Evolutionary conservation across 2,888 invertebrate genomes (phyloP), one percentile per base, ranked within the genome.

Genomic region (Leptopilina syphax): DNA sequence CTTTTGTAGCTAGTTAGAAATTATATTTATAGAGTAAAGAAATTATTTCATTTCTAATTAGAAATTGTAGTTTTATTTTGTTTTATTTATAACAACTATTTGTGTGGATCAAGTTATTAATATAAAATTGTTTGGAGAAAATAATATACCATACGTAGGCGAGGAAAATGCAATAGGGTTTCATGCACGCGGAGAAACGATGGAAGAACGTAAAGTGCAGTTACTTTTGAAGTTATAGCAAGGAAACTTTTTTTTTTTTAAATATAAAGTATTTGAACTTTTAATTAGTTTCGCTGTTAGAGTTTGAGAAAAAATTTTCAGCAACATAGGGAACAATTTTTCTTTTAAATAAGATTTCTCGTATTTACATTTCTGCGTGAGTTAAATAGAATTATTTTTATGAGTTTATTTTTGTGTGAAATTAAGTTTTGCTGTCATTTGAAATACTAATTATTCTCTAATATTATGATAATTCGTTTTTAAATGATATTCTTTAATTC

Each of bases 221-320:
- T 73, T 57, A 73, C 34, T 73, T 57, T n/a, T 57, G 1, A 73
- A 73, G 57, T 73, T 73, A 73, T 73, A 57, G 73, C 3, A 24
- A 41, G 34, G 34, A 73, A 73, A 57, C 27, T 34, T 57, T 50
- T 73, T 57, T 8, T 5, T 47, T 47, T 47, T 47, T 9, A 18
- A 18, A 18, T 47, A n/a, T 73, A 54, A 34, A 27, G 54, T 57
- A 73, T 73, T 13, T 73, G 47, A 73, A 57, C 73, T 73, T 73
- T 73, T 73, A 73, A 73, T 73, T 70, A 34, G 54, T 57, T 73
- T 34, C n/a, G 57, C 34, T 73, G 8, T 57, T 57, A 34, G 50
- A 70, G 70, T 50, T 70, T 8, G 27, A 7, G 13, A 70, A 68
- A 54, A 70, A 70, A 13, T 63, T 63, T 63, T 70, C 70, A 27